A percentile compares a stretch with the other conserved stretches of the same genome.
Conservation (phyloP, 1,140 invertebrate species). For the Drosophila malerkotliana region DNA sequence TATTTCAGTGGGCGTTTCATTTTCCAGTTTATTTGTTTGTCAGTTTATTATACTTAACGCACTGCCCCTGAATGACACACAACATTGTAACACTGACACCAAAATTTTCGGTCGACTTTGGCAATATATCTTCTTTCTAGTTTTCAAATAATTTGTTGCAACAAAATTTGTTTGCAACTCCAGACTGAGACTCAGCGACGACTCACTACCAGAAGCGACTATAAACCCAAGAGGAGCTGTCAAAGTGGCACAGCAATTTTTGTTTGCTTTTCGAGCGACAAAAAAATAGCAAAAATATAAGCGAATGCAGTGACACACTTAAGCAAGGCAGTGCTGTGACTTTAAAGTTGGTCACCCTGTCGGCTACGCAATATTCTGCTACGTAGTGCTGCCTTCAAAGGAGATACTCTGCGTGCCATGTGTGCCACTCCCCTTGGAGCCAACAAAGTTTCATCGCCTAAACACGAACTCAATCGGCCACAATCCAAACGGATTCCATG, state of each 20-base stretch:
- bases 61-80: conserved; percentile 47
- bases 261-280: conserved; percentile 33
- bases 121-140: background rate
- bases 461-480: conserved; percentile 14
- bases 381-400: conserved; percentile 15
- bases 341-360: conserved; percentile 50
- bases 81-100: conserved; percentile 71
- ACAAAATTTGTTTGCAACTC: conserved; percentile 69
- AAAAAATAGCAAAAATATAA: conserved; percentile 18
- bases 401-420: background rate
- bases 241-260: conserved; percentile 51
- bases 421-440: conserved; percentile 3
- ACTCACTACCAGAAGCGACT: conserved; percentile 36
- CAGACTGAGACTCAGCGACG: conserved; percentile 44
- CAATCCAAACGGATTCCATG: conserved; percentile 13
- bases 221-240: conserved; percentile 9
- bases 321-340: conserved; percentile 1
- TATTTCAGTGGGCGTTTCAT: conserved; percentile 42
- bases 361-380: conserved; percentile 60
- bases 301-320: conserved; percentile 48
- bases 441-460: conserved; percentile 6
- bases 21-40: conserved; percentile 15
- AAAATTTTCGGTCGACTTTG: conserved; percentile 23
- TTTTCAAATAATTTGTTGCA: conserved; percentile 64
- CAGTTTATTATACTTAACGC: conserved; percentile 22